Evolutionary conservation across 2,888 invertebrate genomes (phyloP), one percentile per base, ranked within the genome.

Genomic region (Pteria penguin): DNA sequence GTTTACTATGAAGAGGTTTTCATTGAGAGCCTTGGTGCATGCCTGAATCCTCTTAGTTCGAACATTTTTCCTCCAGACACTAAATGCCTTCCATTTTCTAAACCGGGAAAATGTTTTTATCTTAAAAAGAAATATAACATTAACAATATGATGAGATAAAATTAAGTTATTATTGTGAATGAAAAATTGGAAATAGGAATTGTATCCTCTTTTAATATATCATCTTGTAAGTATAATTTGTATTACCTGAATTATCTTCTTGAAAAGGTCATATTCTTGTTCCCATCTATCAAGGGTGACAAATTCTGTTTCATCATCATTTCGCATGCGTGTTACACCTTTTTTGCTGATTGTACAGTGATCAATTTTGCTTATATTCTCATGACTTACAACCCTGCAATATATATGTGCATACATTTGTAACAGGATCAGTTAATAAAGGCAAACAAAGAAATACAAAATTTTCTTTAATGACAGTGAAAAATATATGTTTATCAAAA

Each of bases 231-330:
- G 8, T 8, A 45, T 45, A 45, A 4, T 55, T 70, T 67, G 71
- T 69, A 75, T 91, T 92, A 95, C 95, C 92, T 95, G 94, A 80
- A 95, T 95, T n/a, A 97, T 93, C 89, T 95, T 94, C 55, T 95
- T 94, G 88, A 96, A 97, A 91, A 95, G 95, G n/a, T 94, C 94
- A 87, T 96, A 97, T 89, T 97, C 97, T 75, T 94, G 94, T 89
- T 96, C 96, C 97, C 97, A 97, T 78, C 95, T 94, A 26, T 95
- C 94, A 4, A 97, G 93, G 11, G 95, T 94, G 0, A 96, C 96
- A 88, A 96, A 97, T 18, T 95, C 94, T 92, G 95, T 95, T 90
- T 96, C 96, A 71, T 94, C 94, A 45, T 91, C 91, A 22, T 74
- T 84, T 18, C 90, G 81, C 84, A 91, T 18, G 94, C 96, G 95